Evolutionary conservation across 1,140 invertebrate genomes (phyloP), one percentile per base, ranked within the genome.

Genomic region (Zaprionus taronus): DNA sequence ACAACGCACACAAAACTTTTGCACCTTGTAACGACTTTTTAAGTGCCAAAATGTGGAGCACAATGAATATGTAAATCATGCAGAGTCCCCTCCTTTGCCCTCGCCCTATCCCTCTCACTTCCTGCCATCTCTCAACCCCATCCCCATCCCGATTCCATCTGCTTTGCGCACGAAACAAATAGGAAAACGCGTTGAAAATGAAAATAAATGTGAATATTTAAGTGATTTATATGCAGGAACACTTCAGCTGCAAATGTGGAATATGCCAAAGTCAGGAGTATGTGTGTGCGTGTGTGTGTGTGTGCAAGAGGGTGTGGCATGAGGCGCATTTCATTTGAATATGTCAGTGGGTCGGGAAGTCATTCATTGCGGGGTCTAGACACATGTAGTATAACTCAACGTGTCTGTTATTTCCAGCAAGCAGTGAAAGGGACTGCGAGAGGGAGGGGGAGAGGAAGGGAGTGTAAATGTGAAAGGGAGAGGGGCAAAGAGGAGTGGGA

Each of bases 21-120:
- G 80, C 80, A 83, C 80, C 80, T 83, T 83, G 80, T 81, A 81
- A 83, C 80, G 80, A 83, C 80, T 83, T 83, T 83, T 83, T 83
- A 83, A 83, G 80, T 83, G 80, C 57, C 80, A 76, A 64, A 83
- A 83, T 79, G 80, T 83, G 55, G 80, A 79, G 76, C 80, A 83
- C 74, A 83, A 69, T 83, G 80, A 76, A 83, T 76, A 83, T 82
- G 80, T 74, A 82, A 82, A 72, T 81, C 47, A 61, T 49, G 26
- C 17, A 20, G 41, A 22, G 14, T 22, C 28, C 26, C 9, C 31
- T 2, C 9, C 9, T 9, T 11, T 31, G 2, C 3, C 62, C 15
- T 41, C 9, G 1, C 20, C 31, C 44, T 38, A 26, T 11, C 28
- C 26, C 22, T 24, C 11, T n/a, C 11, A 14, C 17, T 47, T 2